A percentile compares a stretch with the other conserved stretches of the same genome.
These are phyloP conservation scores for Dascillus cervinus DNA, from an alignment of 2,888 invertebrate genomes.

Conservation along the genomic window DNA sequence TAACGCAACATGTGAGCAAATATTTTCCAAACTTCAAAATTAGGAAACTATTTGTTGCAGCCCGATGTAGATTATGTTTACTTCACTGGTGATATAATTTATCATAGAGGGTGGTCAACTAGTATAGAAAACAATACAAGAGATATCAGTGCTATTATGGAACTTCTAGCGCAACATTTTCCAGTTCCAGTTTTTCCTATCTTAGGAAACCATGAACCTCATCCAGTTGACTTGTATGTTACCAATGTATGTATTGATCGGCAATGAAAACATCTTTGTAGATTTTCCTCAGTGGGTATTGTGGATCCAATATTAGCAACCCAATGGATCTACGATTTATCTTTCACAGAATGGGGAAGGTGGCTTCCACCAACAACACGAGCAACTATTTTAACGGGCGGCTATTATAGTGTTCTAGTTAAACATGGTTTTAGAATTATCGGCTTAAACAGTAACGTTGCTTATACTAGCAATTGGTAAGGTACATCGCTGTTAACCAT, in stretches of 20 bases:
- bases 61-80: too few species aligned
- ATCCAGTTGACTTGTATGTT: constrained; percentile 77
- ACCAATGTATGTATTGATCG: too few species aligned
- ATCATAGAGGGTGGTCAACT: constrained; percentile 86
- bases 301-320: constrained; percentile 42
- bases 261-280: too few species aligned
- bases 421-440: constrained; percentile 66
- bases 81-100: constrained; percentile 83
- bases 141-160: too few species aligned
- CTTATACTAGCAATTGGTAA: constrained; percentile 65
- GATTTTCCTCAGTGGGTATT: constrained; percentile 28
- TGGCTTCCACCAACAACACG: constrained; percentile 61
- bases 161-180: too few species aligned
- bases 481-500: constrained; percentile 21
- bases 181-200: constrained; percentile 52
- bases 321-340: constrained; percentile 68
- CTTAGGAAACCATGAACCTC: constrained; percentile 65
- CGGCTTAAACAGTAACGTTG: constrained; percentile 74
- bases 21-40: too few species aligned
- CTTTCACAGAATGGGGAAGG: constrained; percentile 60
- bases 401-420: constrained; percentile 67
- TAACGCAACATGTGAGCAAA: constrained; percentile 2
- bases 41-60: too few species aligned
- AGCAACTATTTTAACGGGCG: constrained; percentile 55
- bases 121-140: constrained; percentile 54